phyloP scores from a whole-genome alignment of 2,797 vertebrate species.

The Alca torda region DNA sequence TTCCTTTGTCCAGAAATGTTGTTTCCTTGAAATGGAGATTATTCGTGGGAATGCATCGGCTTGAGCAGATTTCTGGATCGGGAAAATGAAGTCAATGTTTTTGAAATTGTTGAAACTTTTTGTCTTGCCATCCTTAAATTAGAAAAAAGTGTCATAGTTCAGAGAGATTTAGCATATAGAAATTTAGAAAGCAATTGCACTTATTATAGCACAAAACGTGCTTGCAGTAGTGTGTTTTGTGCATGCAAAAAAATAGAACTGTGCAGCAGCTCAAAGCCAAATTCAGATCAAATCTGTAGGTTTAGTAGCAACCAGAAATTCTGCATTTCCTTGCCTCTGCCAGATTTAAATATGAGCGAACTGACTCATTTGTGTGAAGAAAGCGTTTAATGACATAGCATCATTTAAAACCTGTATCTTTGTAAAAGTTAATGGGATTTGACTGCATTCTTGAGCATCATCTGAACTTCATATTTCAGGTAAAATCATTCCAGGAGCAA shows the following conservation, averaged over 20 bases:
- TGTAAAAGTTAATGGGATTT: neutral
- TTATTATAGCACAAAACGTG: accelerated
- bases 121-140: neutral
- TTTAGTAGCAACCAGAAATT: neutral
- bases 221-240: neutral
- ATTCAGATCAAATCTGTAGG: neutral
- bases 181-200: neutral
- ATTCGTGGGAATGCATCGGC: accelerated
- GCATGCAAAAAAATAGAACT: neutral
- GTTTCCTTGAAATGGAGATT: neutral
- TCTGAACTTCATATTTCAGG: neutral
- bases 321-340: neutral
- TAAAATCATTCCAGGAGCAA: neutral
- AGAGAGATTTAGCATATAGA: neutral
- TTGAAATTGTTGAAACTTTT: neutral
- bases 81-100: neutral
- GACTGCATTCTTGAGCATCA: neutral
- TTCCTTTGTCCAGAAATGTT: neutral
- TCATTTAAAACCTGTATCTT: neutral
- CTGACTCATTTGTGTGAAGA: neutral
- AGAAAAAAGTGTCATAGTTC: accelerated
- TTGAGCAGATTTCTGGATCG: neutral
- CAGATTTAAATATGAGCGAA: neutral
- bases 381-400: neutral
- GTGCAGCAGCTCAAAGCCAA: neutral